Conservation (phyloP, 2,888 invertebrate species). For the Ethmia dodecea region DNA sequence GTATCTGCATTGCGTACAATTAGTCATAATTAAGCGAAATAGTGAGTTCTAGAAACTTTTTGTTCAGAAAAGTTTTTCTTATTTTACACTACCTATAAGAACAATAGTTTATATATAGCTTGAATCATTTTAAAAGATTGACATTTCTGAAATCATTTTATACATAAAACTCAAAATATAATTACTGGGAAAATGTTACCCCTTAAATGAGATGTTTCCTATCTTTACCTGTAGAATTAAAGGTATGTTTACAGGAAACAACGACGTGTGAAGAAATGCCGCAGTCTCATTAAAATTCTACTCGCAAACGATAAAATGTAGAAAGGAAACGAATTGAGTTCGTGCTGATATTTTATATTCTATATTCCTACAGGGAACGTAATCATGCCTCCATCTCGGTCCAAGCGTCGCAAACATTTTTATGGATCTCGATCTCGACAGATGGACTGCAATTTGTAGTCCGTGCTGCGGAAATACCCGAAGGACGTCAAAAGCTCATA, state of each 20-base stretch:
- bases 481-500: no score
- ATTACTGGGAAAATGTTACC: no score
- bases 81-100: no score
- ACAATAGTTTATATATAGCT: no score
- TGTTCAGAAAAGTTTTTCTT: no score
- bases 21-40: no score
- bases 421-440: slow-evolving; percentile 22
- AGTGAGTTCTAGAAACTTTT: no score
- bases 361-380: slow-evolving; percentile 24
- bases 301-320: slow-evolving; percentile 31
- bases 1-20: slow-evolving; percentile 1
- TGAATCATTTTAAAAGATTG: no score
- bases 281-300: slow-evolving; percentile 20
- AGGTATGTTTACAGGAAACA: slow-evolving; percentile 4
- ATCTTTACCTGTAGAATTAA: slow-evolving; percentile 6
- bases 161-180: no score
- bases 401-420: slow-evolving; percentile 24
- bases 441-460: slow-evolving; percentile 20
- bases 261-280: slow-evolving; percentile 10
- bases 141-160: no score
- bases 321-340: slow-evolving; percentile 39
- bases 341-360: slow-evolving; percentile 39
- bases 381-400: slow-evolving; percentile 22
- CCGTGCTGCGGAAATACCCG: no score
- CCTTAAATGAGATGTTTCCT: no score